Percentiles rank a stretch among this genome's conserved stretches.
Evolutionary conservation across 2,797 vertebrate species (phyloP).

Genomic region (Gallinago stenura): DNA sequence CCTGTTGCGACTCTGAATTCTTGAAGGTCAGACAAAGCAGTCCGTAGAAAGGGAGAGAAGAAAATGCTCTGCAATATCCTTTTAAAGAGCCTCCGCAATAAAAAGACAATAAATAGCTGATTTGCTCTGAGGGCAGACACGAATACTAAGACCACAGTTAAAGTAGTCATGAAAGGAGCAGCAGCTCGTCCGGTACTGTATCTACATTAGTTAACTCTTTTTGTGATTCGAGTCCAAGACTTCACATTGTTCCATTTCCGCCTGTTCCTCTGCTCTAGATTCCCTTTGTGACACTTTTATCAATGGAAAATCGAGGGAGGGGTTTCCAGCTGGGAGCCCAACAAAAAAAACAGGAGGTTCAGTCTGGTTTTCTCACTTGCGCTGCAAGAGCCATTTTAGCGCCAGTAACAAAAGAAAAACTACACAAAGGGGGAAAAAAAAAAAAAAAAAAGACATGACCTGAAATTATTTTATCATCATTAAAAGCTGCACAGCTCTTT

Average conservation of each 20-base stretch:
- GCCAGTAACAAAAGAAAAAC: slow-evolving; percentile 36
- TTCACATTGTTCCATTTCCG: slow-evolving; percentile 45
- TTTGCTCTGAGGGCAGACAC: slow-evolving; percentile 10
- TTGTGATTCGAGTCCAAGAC: slow-evolving; percentile 43
- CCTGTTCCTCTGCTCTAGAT: slow-evolving; percentile 48
- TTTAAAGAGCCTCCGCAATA: background rate
- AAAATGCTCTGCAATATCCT: slow-evolving; percentile 6
- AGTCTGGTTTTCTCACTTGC: slow-evolving; percentile 45
- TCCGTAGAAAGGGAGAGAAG: background rate
- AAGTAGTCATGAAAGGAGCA: slow-evolving; percentile 39
- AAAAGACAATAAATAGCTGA: slow-evolving; percentile 32
- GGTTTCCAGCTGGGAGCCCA: slow-evolving; percentile 66
- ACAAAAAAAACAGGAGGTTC: slow-evolving; percentile 59
- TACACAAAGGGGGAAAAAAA: background rate
- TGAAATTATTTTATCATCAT: slow-evolving; percentile 53
- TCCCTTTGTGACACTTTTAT: slow-evolving; percentile 63
- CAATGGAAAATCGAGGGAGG: slow-evolving; percentile 66
- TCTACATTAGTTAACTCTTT: slow-evolving; percentile 41
- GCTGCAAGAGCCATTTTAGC: slow-evolving; percentile 9
- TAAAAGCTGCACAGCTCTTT: slow-evolving; percentile 27
- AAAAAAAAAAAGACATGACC: slow-evolving; percentile 22
- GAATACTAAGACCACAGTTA: slow-evolving; percentile 11
- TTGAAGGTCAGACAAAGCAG: slow-evolving; percentile 59
- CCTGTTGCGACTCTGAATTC: slow-evolving; percentile 48
- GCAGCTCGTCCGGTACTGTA: background rate